phyloP scores from a whole-genome alignment of 2,113 vertebrate species.

The Chiloscyllium plagiosum region DNA sequence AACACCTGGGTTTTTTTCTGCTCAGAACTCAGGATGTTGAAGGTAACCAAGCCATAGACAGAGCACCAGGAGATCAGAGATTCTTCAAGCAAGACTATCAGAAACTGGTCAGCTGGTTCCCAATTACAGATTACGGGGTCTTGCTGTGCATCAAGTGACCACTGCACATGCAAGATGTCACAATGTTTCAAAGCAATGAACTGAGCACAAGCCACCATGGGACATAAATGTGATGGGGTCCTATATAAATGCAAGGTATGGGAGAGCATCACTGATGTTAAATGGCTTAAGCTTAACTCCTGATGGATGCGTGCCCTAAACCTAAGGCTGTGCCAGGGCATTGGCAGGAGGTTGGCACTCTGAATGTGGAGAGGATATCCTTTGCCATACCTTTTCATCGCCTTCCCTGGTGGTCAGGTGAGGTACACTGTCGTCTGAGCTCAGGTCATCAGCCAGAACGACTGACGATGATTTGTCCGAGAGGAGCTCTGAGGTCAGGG shows the following conservation, averaged over 20 bases:
- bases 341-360: not conserved
- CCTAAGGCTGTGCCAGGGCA: not conserved
- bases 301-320: too few species aligned
- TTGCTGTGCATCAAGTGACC: not conserved
- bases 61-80: not conserved
- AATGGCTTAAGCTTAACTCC: not conserved
- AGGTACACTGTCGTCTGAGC: slow-evolving; percentile 73
- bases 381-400: slow-evolving; percentile 62
- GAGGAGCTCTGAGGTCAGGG: slow-evolving; percentile 71
- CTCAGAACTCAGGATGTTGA: not conserved
- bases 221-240: not conserved
- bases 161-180: not conserved
- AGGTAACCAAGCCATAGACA: not conserved
- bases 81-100: not conserved
- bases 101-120: not conserved
- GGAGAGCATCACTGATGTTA: not conserved
- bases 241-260: not conserved
- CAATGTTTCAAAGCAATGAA: not conserved
- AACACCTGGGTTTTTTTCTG: not conserved
- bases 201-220: not conserved
- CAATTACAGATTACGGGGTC: not conserved
- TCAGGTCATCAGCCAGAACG: slow-evolving; percentile 79
- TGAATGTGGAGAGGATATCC: not conserved
- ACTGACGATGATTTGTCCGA: slow-evolving; percentile 92
- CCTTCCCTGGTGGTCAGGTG: slow-evolving; percentile 58